Percentiles rank a stretch among this genome's conserved stretches.
These are phyloP conservation scores for Papilio demoleus DNA, from an alignment of 2,888 invertebrate species.

Conservation along the genomic window DNA sequence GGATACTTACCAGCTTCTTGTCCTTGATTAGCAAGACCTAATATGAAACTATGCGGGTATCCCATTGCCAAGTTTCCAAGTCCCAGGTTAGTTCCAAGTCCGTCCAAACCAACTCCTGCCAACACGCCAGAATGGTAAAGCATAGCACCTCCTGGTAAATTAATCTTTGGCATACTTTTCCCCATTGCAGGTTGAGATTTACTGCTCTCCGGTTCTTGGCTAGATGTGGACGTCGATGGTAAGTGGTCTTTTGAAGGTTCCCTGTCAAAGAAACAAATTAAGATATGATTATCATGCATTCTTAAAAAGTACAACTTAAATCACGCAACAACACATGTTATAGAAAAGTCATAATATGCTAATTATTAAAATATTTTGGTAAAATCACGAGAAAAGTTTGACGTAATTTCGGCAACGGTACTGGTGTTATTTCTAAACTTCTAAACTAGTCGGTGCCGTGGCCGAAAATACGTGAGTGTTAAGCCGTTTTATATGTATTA, in stretches of 20 bases:
- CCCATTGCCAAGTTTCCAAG: slow-evolving; percentile 76
- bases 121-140: slow-evolving; percentile 72
- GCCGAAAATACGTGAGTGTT: too few relatives aligned
- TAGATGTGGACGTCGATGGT: slow-evolving; percentile 71
- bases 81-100: slow-evolving; percentile 70
- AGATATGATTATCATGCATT: not conserved
- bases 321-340: too few relatives aligned
- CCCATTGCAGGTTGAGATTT: slow-evolving; percentile 65
- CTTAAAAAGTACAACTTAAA: too few relatives aligned
- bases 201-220: slow-evolving; percentile 72
- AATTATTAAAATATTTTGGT: too few relatives aligned
- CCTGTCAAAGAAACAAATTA: slow-evolving; percentile 50
- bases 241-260: slow-evolving; percentile 61
- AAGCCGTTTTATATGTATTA: too few relatives aligned
- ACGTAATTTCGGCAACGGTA: too few relatives aligned
- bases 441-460: too few relatives aligned
- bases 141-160: slow-evolving; percentile 78
- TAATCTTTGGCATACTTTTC: slow-evolving; percentile 71
- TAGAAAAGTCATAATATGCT: too few relatives aligned
- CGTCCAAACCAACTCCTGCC: slow-evolving; percentile 65
- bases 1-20: slow-evolving; percentile 73
- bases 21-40: slow-evolving; percentile 77
- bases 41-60: slow-evolving; percentile 78
- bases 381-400: too few relatives aligned
- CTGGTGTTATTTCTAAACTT: too few relatives aligned